Conservation (phyloP, 2,888 invertebrate genomes). For the Cryptocephalus primarius region DNA sequence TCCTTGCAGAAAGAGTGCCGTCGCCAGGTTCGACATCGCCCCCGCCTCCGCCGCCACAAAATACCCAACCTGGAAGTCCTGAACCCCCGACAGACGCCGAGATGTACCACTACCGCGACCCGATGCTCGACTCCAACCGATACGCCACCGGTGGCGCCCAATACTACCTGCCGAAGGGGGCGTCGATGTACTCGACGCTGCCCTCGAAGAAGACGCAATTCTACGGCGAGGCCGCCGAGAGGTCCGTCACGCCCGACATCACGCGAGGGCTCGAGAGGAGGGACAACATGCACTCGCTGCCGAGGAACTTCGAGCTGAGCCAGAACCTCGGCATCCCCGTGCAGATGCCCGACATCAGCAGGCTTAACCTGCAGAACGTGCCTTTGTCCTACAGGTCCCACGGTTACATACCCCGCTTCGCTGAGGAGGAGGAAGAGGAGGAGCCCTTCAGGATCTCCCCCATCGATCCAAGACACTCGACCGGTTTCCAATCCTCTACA, state of each 20-base stretch:
- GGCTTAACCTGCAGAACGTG: conserved; percentile 24
- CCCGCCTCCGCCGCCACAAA: conserved; percentile 9
- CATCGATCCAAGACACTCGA: conserved; percentile 51
- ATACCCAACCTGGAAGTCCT: conserved; percentile 21
- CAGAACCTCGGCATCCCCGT: conserved; percentile 30
- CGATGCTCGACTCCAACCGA: conserved; percentile 15
- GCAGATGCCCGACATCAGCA: conserved; percentile 20
- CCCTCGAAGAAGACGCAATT: conserved; percentile 39
- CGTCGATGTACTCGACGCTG: conserved; percentile 33
- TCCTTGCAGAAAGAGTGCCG: conserved; percentile 31
- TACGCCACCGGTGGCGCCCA: conserved; percentile 14
- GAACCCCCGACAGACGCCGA: conserved; percentile 5
- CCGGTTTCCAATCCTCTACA: conserved; percentile 56
- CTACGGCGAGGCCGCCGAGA: conserved; percentile 30
- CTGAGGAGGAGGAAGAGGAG: conserved; percentile 14
- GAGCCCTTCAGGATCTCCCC: conserved; percentile 53
- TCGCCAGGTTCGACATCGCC: conserved; percentile 11
- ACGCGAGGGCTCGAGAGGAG: conserved; percentile 35
- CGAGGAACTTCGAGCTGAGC: conserved; percentile 14
- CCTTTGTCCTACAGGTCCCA: conserved; percentile 11
- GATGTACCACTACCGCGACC: conserved; percentile 22
- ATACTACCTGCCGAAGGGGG: conserved; percentile 21
- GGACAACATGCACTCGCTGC: conserved; percentile 5
- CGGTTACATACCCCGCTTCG: conserved; percentile 1
- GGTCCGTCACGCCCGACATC: conserved; percentile 43